Evolutionary conservation across 1,140 invertebrate genomes (phyloP).

Genomic region (Charaxes varanes): DNA sequence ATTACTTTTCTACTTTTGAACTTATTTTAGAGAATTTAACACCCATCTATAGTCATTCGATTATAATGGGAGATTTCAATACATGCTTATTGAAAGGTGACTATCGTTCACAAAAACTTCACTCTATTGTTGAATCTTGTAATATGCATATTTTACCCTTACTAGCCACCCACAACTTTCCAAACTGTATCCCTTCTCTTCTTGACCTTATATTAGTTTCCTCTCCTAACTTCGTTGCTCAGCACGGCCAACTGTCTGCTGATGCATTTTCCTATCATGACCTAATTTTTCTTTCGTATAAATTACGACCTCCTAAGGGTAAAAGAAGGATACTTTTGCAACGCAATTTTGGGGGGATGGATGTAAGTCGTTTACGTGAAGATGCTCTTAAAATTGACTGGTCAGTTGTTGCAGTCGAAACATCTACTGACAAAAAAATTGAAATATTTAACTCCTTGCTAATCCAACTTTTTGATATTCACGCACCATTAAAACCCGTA

Average conservation of each 20-base stretch:
- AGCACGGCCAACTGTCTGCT: conserved; percentile 1
- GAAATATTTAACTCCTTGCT: too few species aligned
- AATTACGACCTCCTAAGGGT: too few species aligned
- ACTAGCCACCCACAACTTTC: not conserved
- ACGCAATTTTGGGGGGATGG: too few species aligned
- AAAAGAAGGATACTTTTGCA: too few species aligned
- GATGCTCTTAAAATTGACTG: too few species aligned
- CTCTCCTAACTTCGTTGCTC: conserved; percentile 2
- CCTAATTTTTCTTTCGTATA: not conserved
- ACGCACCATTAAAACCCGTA: too few species aligned
- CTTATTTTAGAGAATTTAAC: not conserved
- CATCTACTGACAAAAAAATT: too few species aligned
- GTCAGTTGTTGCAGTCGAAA: too few species aligned
- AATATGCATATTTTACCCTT: conserved; percentile 3
- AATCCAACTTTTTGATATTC: too few species aligned
- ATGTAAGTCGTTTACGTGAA: too few species aligned
- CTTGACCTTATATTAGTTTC: conserved; percentile 3
- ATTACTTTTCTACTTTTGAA: conserved; percentile 3
- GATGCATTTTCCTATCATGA: conserved; percentile 7
- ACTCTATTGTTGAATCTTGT: not conserved
- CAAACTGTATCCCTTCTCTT: conserved; percentile 2
- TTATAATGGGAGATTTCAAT: too few species aligned
- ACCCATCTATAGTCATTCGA: not conserved
- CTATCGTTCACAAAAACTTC: not conserved
- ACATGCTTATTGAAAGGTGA: not conserved